Evolutionary conservation across 2,888 invertebrate species (phyloP), one percentile per base, ranked within the genome.

Genomic region (Scelioninae gen. 1): DNA sequence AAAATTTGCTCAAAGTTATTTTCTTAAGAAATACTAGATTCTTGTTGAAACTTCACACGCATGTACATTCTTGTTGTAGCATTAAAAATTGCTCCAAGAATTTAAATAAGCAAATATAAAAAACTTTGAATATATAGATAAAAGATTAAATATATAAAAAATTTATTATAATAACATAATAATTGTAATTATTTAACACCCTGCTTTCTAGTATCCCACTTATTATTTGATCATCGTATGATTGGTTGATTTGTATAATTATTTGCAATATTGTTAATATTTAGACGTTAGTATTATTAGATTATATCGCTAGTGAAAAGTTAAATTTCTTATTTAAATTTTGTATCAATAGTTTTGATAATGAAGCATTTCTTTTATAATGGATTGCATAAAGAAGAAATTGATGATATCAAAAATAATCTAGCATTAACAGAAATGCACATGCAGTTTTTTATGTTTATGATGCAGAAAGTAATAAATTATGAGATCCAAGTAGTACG

Each of bases 11-110:
- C 45, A 5, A 45, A 13, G 45, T 11, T 13, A 6, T 45, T 45
- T n/a, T 11, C 11, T 23, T 23, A 23, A 23, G 3, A 13, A 13
- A 45, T n/a, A 7, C 45, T 45, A 7, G 45, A n/a, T n/a, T n/a
- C n/a, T n/a, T n/a, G n/a, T n/a, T n/a, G n/a, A n/a, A n/a, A n/a
- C n/a, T n/a, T n/a, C n/a, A n/a, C n/a, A n/a, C n/a, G n/a, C n/a
- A n/a, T n/a, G n/a, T n/a, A 45, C 9, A 45, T 45, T 45, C 45
- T 45, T 45, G 45, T 45, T 45, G 45, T 45, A 45, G 45, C 45
- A 45, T 6, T 10, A 5, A 45, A 45, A 45, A 45, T 45, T 45
- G 45, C 45, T 45, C 45, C 45, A 45, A 45, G 45, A 45, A 34
- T 10, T 4, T 38, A 38, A 38, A 38, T 11, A 4, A 38, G 38